phyloP scores from a whole-genome alignment of 2,113 vertebrate genomes.

The Microtus richardsoni region DNA sequence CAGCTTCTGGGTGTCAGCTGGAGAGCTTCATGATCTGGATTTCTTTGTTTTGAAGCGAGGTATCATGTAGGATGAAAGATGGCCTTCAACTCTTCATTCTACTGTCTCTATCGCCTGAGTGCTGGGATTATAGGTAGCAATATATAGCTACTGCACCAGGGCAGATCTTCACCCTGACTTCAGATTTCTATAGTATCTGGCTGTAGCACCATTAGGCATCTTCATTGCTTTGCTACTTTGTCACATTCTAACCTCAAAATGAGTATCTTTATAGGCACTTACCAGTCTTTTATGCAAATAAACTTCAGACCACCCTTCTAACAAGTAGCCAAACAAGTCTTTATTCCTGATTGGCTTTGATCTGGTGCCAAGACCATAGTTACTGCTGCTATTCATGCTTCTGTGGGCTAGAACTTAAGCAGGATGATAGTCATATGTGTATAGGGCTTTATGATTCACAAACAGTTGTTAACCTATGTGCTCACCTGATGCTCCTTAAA shows the following conservation, averaged over 20 bases:
- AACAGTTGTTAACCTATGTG: neutral
- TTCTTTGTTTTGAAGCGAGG: neutral
- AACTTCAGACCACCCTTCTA: slow-evolving; percentile 38
- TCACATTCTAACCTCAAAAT: slow-evolving; percentile 5
- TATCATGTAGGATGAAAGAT: neutral
- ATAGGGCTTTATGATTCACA: neutral
- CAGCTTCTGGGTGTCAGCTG: neutral
- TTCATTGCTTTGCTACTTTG: slow-evolving; percentile 36
- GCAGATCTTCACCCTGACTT: neutral
- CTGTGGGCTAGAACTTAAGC: neutral
- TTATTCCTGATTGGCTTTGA: slow-evolving; percentile 36
- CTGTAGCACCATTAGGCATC: slow-evolving; percentile 39
- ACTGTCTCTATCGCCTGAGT: neutral
- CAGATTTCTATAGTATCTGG: neutral
- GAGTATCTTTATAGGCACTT: slow-evolving; percentile 15
- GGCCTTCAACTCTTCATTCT: neutral
- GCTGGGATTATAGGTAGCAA: neutral
- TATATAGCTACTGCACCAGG: neutral
- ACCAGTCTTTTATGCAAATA: slow-evolving; percentile 44
- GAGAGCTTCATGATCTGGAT: slow-evolving; percentile 29
- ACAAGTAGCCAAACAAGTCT: slow-evolving; percentile 49
- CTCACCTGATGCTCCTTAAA: slow-evolving; percentile 26
- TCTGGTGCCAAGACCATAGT: slow-evolving; percentile 40
- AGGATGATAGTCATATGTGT: neutral
- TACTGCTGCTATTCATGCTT: neutral